Base-by-base conservation (phyloP, 2,113 vertebrate species). In the Chloropsis hardwickii region DNA sequence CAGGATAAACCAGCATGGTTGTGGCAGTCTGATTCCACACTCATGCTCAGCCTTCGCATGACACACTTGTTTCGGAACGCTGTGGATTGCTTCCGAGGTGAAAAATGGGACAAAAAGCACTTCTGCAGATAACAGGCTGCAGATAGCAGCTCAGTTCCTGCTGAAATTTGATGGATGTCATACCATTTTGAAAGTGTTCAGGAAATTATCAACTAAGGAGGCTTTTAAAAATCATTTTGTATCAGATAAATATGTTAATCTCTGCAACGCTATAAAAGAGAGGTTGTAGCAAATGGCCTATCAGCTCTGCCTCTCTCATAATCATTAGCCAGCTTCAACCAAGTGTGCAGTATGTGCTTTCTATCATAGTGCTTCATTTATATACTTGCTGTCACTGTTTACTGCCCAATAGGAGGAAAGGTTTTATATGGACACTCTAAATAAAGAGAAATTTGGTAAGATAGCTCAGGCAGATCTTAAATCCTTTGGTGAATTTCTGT, bases 1-100 rank as follows among this genome's bases (percentile, higher is more conserved):
- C 24, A 47, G 62, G 29, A 66, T 12, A 72, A 76, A 62, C 2
- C 35, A 37, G 37, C 37, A 1, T 1, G 67, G 73, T 7, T 45
- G 56, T 57, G 47, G 54, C 67, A 58, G 33, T 10, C 60, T 58
- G 79, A 72, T 57, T 65, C 53, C 78, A 70, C 33, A 4, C 51
- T 81, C 39, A 0, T 0, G 1, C 19, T 81, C 54, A 25, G 28
- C n/a, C 40, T 31, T 31, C 37, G 40, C 35, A 28, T n/a, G 60
- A 86, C 0, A 1, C 42, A 40, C 47, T 62, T 24, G n/a, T 64
- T 94, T 48, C 1, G 1, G 39, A 90, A 61, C 1, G 11, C 67
- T 77, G 39, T 24, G 86, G 21, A 82, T 60, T 79, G 80, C 89
- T 89, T 86, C 65, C 0, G 1, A 85, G 48, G 51, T 61, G 54